Base-by-base conservation (phyloP, 2,797 vertebrate species). In the Pelodytes ibericus region DNA sequence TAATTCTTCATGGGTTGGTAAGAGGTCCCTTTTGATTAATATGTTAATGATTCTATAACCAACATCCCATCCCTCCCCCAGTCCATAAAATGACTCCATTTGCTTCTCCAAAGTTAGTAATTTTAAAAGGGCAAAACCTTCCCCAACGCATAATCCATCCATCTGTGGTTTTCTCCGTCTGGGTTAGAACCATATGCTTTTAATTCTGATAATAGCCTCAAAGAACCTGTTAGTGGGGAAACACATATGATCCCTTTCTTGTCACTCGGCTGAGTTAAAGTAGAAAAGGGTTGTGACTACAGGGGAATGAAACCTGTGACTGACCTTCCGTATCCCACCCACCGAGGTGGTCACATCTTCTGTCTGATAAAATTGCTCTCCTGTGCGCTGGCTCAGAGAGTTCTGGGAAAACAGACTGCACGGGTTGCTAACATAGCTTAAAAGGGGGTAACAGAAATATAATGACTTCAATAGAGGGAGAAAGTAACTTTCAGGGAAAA, bases 141-240 rank as follows among this genome's bases (percentile, higher is more conserved):
- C 92, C 89, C 89, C 90, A 90, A 91, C 90, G 91, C 93, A 89
- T 94, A 93, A 95, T 95, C 91, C 90, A 89, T 92, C 89, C 94
- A 95, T 96, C 94, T 95, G 93, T 57, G 85, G 88, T 89, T 91
- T n/a, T 92, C 86, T 88, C 86, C 80, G 88, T 93, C 88, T 88
- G 85, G 88, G 85, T 82, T 84, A 89, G 89, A 89, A 87, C 93
- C 95, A 94, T 95, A 95, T 95, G 95, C 90, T 94, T 95, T 96
- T 95, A 95, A 96, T 96, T 94, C 94, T 91, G 90, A 86, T 93
- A 94, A 94, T 90, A 91, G 90, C 91, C 91, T 93, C 92, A 94
- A 93, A 94, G 93, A 95, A 94, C 93, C 93, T 94, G 93, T 92
- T 94, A 87, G 77, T 85, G 85, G 86, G 86, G 86, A 90, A 89